These are phyloP conservation scores for Sparus aurata DNA, from an alignment of 2,797 vertebrate species.

Conservation along the genomic window DNA sequence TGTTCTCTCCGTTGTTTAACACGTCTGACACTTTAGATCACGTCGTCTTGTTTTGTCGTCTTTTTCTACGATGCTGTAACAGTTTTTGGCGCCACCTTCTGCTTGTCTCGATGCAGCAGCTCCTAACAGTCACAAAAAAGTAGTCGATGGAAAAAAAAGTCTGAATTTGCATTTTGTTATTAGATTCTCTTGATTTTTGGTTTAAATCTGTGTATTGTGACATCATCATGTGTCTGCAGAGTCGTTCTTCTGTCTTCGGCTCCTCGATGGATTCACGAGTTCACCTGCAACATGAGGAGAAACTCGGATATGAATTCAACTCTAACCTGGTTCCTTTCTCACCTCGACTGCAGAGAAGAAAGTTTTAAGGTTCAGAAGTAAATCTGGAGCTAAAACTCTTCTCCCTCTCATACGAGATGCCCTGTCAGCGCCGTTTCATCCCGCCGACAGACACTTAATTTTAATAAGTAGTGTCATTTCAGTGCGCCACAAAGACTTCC, in stretches of 20 bases:
- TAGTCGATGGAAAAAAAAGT: no score
- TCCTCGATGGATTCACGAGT: neutral
- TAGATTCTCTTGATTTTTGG: no score
- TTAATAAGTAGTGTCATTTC: conserved; percentile 10
- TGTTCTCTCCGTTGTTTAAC: no score
- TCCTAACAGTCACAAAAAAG: no score
- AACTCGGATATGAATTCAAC: neutral
- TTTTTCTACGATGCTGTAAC: no score
- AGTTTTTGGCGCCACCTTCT: no score
- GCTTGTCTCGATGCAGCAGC: no score
- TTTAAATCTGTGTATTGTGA: no score
- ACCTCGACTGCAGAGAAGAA: neutral
- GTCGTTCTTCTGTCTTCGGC: neutral
- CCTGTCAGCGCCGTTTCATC: neutral
- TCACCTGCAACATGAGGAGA: no score
- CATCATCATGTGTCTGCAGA: neutral
- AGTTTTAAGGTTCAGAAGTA: neutral
- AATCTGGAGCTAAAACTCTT: neutral
- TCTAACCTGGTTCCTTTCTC: neutral
- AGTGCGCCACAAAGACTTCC: conserved; percentile 4
- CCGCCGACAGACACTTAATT: neutral
- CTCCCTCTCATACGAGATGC: neutral
- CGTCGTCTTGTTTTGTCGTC: no score
- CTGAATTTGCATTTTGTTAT: no score
- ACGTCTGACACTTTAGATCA: no score